These are phyloP conservation scores for Meloidogyne exigua DNA, from an alignment of 1,140 invertebrate genomes.

Conservation along the genomic window DNA sequence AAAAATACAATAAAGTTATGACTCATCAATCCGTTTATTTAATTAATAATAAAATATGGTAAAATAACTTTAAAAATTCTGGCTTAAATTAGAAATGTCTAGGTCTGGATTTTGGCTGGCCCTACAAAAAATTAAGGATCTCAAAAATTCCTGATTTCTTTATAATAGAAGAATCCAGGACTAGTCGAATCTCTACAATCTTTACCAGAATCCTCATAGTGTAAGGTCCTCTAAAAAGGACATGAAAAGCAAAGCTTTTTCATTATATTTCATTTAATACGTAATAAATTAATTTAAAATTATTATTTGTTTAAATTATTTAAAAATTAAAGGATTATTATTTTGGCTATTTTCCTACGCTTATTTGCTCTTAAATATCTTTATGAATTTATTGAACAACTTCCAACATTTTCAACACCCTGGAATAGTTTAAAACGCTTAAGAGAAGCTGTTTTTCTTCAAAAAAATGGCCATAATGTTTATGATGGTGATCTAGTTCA, in stretches of 20 bases:
- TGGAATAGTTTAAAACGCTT: slow-evolving; percentile 47
- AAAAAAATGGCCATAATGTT: slow-evolving; percentile 30
- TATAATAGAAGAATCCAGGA: too few relatives aligned
- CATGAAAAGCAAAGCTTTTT: too few relatives aligned
- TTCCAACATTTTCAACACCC: slow-evolving; percentile 46
- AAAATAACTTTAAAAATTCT: neutral
- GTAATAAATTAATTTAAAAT: too few relatives aligned
- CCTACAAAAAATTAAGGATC: too few relatives aligned
- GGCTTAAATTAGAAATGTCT: too few relatives aligned
- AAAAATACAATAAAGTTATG: neutral
- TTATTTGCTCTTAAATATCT: slow-evolving; percentile 18
- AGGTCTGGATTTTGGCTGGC: too few relatives aligned
- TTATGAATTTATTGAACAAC: slow-evolving; percentile 34
- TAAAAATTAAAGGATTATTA: slow-evolving; percentile 5
- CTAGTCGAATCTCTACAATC: too few relatives aligned
- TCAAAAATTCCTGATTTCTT: too few relatives aligned
- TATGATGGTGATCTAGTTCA: slow-evolving; percentile 57
- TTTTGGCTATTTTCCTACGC: slow-evolving; percentile 4
- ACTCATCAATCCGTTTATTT: neutral
- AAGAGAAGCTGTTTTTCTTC: slow-evolving; percentile 47
- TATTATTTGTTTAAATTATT: too few relatives aligned
- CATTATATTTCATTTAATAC: too few relatives aligned
- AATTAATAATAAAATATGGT: slow-evolving; percentile 1
- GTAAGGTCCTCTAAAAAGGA: too few relatives aligned
- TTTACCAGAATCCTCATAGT: too few relatives aligned